A percentile compares a stretch with the other conserved stretches of the same genome.
Evolutionary conservation across 2,113 vertebrate species (phyloP).

Genomic region (Turdus rufiventris): DNA sequence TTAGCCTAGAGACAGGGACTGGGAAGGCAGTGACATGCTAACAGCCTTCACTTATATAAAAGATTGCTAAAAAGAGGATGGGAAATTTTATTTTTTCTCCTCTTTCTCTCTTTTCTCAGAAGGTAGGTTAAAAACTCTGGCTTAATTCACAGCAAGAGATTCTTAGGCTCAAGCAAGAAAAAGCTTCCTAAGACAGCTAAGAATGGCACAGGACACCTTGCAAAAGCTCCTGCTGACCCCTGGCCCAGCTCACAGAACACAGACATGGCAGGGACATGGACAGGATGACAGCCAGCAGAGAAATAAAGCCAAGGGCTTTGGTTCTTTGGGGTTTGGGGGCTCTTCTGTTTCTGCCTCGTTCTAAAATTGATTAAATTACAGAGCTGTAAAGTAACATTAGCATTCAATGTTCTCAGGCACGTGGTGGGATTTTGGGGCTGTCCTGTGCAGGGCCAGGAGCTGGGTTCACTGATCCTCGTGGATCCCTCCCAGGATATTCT

Average conservation of each 20-base stretch:
- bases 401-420: background rate
- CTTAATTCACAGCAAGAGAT: background rate
- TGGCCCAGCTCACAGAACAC: background rate
- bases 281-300: background rate
- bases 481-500: background rate
- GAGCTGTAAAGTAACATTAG: background rate
- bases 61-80: background rate
- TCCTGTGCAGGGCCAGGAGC: background rate
- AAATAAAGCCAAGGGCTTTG: background rate
- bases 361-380: background rate
- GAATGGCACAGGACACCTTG: background rate
- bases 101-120: background rate
- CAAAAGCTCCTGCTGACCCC: background rate
- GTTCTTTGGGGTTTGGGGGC: rapidly evolving
- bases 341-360: background rate
- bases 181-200: background rate
- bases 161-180: background rate
- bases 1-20: background rate
- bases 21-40: background rate
- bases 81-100: background rate
- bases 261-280: background rate
- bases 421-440: background rate
- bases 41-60: background rate
- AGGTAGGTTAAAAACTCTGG: background rate
- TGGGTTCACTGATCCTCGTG: background rate